Percentiles rank a stretch among this genome's conserved stretches.
Evolutionary conservation across 2,888 invertebrate genomes (phyloP).

Genomic region (Papilio protenor): DNA sequence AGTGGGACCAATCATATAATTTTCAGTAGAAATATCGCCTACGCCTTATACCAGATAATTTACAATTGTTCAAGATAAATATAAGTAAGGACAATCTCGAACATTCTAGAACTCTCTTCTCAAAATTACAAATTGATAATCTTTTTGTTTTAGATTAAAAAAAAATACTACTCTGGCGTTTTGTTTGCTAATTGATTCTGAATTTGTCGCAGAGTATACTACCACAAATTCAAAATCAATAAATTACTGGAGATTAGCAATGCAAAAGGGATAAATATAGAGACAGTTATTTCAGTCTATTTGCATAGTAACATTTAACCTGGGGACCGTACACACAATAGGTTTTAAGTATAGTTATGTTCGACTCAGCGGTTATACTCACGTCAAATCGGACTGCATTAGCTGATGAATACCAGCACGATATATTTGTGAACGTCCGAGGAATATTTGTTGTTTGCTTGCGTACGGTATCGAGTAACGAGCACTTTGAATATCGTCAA

Average conservation of each 20-base stretch:
- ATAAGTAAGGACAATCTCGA: not conserved
- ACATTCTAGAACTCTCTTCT: not conserved
- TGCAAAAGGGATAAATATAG: not conserved
- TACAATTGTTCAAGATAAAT: not conserved
- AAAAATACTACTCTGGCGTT: no score
- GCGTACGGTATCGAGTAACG: not conserved
- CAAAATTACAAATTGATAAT: not conserved
- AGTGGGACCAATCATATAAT: constrained; percentile 17
- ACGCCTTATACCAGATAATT: not conserved
- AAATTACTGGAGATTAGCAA: not conserved
- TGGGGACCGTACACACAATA: no score
- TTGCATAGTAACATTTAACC: not conserved
- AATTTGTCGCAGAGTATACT: no score
- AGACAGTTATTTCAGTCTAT: not conserved
- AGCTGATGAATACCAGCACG: constrained; percentile 3
- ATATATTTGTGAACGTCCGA: not conserved
- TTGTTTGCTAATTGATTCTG: no score
- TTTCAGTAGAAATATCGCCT: constrained; percentile 4
- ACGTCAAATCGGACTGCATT: constrained; percentile 1
- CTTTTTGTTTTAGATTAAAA: no score
- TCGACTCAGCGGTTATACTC: not conserved
- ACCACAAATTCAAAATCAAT: no score
- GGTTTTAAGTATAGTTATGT: not conserved
- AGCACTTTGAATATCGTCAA: not conserved
- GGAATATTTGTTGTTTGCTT: not conserved